Evolutionary conservation across 2,888 invertebrate genomes (phyloP).

Genomic region (Pammene fasciana): DNA sequence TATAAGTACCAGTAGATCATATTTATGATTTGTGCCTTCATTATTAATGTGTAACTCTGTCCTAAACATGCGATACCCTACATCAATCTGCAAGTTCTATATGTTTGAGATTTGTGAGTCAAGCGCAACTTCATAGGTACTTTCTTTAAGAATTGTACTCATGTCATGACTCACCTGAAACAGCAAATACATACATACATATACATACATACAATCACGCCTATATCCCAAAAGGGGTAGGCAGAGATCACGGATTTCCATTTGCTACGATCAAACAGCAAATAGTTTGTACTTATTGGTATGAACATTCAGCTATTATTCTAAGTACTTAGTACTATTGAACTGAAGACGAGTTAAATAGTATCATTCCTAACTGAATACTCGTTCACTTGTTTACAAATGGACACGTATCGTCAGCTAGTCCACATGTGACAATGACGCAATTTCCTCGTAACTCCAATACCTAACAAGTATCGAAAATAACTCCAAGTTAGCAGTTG

Average conservation of each 20-base stretch:
- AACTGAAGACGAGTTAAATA: slow-evolving; percentile 1
- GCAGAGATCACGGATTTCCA: too few relatives aligned
- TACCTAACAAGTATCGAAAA: slow-evolving; percentile 30
- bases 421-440: slow-evolving; percentile 33
- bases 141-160: too few relatives aligned
- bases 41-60: too few relatives aligned
- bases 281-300: not conserved
- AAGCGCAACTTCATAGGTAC: too few relatives aligned
- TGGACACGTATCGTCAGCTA: slow-evolving; percentile 9
- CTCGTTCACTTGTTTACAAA: slow-evolving; percentile 19
- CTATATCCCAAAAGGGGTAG: too few relatives aligned
- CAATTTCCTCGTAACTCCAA: slow-evolving; percentile 28
- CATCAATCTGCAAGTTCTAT: too few relatives aligned
- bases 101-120: too few relatives aligned
- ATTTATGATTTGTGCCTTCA: not conserved
- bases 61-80: too few relatives aligned
- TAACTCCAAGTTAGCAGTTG: slow-evolving; percentile 24
- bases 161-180: too few relatives aligned
- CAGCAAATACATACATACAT: too few relatives aligned
- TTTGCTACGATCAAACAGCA: not conserved
- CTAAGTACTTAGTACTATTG: not conserved
- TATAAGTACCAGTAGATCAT: too few relatives aligned
- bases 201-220: too few relatives aligned
- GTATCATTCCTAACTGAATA: slow-evolving; percentile 10
- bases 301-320: not conserved